phyloP scores from a whole-genome alignment of 2,797 vertebrate genomes.

The Sebastes kiyomatsui region DNA sequence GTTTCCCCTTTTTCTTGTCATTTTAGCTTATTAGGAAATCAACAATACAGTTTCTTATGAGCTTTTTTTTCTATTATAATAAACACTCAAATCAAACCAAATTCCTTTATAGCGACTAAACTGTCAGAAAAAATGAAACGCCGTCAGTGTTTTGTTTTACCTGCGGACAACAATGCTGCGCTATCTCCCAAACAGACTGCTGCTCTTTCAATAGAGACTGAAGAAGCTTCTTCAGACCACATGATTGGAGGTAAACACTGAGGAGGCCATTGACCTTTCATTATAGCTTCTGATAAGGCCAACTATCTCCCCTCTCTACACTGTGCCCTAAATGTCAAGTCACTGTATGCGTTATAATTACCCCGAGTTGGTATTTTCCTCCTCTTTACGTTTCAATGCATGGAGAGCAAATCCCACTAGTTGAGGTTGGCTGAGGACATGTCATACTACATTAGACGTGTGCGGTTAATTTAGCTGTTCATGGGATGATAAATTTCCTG shows the following conservation, averaged over 20 bases:
- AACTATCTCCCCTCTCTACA: conserved; percentile 77
- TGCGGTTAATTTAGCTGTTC: conserved; percentile 63
- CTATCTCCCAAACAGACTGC: conserved; percentile 55
- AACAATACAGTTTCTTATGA: neutral
- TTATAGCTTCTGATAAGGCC: conserved; percentile 82
- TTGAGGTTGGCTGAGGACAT: conserved; percentile 66
- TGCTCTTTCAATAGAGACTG: conserved; percentile 67
- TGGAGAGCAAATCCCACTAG: conserved; percentile 52
- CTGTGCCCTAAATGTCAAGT: conserved; percentile 81
- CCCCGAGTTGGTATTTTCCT: conserved; percentile 76
- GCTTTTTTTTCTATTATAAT: neutral
- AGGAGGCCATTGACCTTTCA: conserved; percentile 83
- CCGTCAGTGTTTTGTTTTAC: conserved; percentile 18
- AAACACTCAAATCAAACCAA: neutral
- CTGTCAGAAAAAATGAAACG: neutral
- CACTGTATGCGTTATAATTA: conserved; percentile 81
- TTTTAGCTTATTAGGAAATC: neutral
- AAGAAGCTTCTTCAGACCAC: conserved; percentile 73
- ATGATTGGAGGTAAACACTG: conserved; percentile 81
- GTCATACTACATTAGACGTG: conserved; percentile 47
- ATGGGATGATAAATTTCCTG: conserved; percentile 27
- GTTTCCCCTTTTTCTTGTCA: neutral
- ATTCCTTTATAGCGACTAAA: neutral
- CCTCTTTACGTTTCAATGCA: conserved; percentile 78
- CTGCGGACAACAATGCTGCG: conserved; percentile 18